Conservation (phyloP, 2,888 invertebrate genomes). For the Doris montereyensis region DNA sequence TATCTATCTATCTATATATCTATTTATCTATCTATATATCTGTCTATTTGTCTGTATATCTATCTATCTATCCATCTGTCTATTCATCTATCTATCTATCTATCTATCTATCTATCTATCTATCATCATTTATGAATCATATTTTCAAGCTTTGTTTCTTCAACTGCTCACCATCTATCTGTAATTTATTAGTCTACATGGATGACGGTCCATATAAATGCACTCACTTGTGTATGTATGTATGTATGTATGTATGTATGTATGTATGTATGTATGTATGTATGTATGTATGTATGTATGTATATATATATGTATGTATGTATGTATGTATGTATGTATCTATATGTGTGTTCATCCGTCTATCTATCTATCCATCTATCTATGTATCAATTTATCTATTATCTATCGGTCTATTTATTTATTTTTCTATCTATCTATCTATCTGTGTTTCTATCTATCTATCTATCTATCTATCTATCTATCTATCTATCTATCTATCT, state of each 20-base stretch:
- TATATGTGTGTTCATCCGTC: neutral
- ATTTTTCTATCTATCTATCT: constrained; percentile 18
- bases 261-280: constrained; percentile 18
- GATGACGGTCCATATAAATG: too few species aligned
- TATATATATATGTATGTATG: constrained; percentile 11
- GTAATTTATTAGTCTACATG: too few species aligned
- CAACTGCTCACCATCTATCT: too few species aligned
- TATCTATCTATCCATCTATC: constrained; percentile 3
- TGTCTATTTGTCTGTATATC: too few species aligned
- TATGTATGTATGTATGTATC: neutral
- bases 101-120: too few species aligned
- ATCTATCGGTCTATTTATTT: constrained; percentile 18
- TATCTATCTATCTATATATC: too few species aligned
- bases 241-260: constrained; percentile 22
- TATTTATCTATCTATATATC: too few species aligned
- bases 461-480: neutral
- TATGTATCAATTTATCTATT: constrained; percentile 9
- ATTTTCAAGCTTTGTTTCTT: too few species aligned
- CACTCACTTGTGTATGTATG: constrained; percentile 27
- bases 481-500: constrained; percentile 9
- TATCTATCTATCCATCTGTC: too few species aligned
- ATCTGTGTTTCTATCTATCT: constrained; percentile 11
- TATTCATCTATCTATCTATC: too few species aligned
- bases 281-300: neutral
- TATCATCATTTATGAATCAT: too few species aligned